A percentile compares a stretch with the other conserved stretches of the same genome.
These are phyloP conservation scores for Chelidonichthys spinosus DNA, from an alignment of 2,797 vertebrate genomes.

Conservation along the genomic window DNA sequence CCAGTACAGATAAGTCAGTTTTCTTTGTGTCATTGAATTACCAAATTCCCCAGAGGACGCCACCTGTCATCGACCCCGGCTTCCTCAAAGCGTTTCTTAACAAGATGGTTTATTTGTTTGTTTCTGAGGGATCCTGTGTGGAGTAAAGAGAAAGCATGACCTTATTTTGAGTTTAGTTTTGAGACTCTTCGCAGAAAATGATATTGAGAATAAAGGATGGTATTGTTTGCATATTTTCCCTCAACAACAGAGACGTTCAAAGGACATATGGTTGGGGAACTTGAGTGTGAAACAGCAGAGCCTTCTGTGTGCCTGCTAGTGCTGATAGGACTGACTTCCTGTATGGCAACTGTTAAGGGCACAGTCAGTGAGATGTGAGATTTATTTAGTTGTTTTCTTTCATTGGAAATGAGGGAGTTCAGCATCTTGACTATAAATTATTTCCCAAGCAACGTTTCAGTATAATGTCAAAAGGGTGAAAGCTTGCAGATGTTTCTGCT, in stretches of 20 bases:
- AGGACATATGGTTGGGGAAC: constrained; percentile 17
- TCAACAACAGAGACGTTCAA: constrained; percentile 17
- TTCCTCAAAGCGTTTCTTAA: constrained; percentile 12
- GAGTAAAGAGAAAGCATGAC: neutral
- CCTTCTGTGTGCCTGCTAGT: constrained; percentile 44
- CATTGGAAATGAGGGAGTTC: constrained; percentile 74
- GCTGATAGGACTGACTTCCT: constrained; percentile 67
- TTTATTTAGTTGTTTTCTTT: constrained; percentile 75
- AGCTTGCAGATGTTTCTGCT: constrained; percentile 68
- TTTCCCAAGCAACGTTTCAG: constrained; percentile 72
- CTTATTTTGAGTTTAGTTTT: neutral
- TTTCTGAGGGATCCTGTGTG: neutral
- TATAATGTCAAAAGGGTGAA: constrained; percentile 70
- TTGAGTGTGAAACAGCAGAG: constrained; percentile 26
- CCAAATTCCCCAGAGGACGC: constrained; percentile 14
- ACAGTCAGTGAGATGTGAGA: constrained; percentile 62
- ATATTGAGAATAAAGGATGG: neutral
- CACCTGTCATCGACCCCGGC: constrained; percentile 17
- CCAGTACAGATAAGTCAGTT: constrained; percentile 15
- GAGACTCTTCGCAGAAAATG: neutral
- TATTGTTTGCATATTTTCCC: constrained; percentile 8
- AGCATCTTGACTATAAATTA: constrained; percentile 60
- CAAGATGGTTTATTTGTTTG: constrained; percentile 1
- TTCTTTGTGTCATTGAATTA: constrained; percentile 20
- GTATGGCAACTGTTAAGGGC: constrained; percentile 67